Evolutionary conservation across 2,888 invertebrate genomes (phyloP).

Genomic region (Luperina testacea): DNA sequence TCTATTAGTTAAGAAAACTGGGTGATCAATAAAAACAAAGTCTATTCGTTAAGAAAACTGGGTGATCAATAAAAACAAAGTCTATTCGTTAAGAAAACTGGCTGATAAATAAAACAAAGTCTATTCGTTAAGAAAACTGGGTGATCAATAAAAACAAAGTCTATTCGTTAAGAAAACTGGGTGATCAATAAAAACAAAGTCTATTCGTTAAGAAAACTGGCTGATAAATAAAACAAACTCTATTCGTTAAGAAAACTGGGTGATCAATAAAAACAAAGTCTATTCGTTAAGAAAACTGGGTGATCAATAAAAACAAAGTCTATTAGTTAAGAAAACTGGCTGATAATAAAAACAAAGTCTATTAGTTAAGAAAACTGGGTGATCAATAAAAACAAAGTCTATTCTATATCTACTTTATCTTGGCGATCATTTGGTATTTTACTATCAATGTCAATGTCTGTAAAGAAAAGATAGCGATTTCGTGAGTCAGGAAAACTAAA

Average conservation of each 20-base stretch:
- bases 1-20: neutral
- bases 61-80: neutral
- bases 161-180: neutral
- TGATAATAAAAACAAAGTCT: too few relatives aligned
- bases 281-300: too few relatives aligned
- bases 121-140: too few relatives aligned
- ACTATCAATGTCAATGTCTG: neutral
- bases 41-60: neutral
- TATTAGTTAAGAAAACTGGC: too few relatives aligned
- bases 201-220: too few relatives aligned
- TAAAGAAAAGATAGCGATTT: neutral
- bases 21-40: neutral
- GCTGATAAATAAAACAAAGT: neutral
- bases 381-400: constrained; percentile 4
- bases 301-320: too few relatives aligned
- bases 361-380: too few relatives aligned
- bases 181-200: neutral
- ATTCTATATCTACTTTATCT: neutral
- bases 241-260: neutral
- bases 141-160: constrained; percentile 4
- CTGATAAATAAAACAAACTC: constrained; percentile 5
- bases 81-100: neutral
- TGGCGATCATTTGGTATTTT: neutral
- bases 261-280: neutral
- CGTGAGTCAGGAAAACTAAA: neutral